Evolutionary conservation across 2,888 invertebrate genomes (phyloP), one percentile per base, ranked within the genome.

Genomic region (Drosophila gaucha): DNA sequence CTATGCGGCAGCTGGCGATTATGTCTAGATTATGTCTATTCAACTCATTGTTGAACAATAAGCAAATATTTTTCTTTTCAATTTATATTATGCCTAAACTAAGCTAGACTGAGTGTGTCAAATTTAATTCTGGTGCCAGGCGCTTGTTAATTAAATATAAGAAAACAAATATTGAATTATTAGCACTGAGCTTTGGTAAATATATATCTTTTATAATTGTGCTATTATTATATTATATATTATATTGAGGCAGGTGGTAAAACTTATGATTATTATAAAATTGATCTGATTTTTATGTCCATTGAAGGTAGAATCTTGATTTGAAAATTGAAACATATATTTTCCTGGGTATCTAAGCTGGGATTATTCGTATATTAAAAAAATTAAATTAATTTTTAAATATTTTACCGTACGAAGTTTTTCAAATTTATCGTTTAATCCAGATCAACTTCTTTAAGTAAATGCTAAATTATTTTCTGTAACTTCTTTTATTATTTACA

Each of bases 1-100:
- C 0, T 91, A 88, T 72, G 80, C 80, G 33, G 83, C 89, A n/a
- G 69, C 80, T 51, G 88, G 86, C 8, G 77, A 84, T 52, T 87
- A 77, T 51, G 88, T 89, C 60, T 89, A 69, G 43, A 20, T n/a
- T 5, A n/a, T n/a, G n/a, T n/a, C n/a, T n/a, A n/a, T n/a, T n/a
- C n/a, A 36, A 5, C 6, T 36, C 9, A 16, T 9, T 14, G 33
- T 8, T 14, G 6, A 14, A 8, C 3, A 35, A 8, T 26, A 26
- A 26, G 9, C 3, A 35, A 33, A 14, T 8, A 35, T 3, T 3
- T 16, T 14, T 35, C 16, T 6, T n/a, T n/a, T n/a, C n/a, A n/a
- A n/a, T n/a, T n/a, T n/a, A n/a, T 8, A 35, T 35, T 4, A 9
- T 10, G 3, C 5, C 10, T 18, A 18, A 16, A 18, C 18, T 33